Evolutionary conservation across 1,140 invertebrate genomes (phyloP).

Genomic region (Chlorops oryzae): DNA sequence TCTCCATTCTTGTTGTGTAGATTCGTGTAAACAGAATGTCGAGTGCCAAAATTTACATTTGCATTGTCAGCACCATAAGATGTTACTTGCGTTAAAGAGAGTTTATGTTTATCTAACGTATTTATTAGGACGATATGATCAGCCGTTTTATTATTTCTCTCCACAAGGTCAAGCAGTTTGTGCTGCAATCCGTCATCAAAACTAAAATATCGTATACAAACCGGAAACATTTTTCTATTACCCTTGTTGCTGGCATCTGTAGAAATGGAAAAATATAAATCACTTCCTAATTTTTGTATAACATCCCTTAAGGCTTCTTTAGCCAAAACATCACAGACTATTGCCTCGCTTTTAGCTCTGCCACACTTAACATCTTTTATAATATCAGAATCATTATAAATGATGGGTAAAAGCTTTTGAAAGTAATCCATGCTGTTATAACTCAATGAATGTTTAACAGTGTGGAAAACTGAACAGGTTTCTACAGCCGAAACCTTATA

Average conservation of each 20-base stretch:
- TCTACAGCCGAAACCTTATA: constrained; percentile 10
- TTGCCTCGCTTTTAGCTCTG: constrained; percentile 12
- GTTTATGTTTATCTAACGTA: constrained; percentile 10
- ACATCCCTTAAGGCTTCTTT: constrained; percentile 10
- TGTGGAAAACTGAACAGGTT: constrained; percentile 12
- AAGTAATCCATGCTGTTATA: constrained; percentile 13
- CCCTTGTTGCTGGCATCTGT: constrained; percentile 12
- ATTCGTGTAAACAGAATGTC: constrained; percentile 12
- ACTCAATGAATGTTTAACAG: constrained; percentile 14
- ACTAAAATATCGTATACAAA: constrained; percentile 14
- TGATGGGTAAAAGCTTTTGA: constrained; percentile 13
- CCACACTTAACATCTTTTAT: constrained; percentile 11
- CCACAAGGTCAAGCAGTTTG: constrained; percentile 10
- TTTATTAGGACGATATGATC: constrained; percentile 11
- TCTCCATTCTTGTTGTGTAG: constrained; percentile 10
- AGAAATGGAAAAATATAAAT: constrained; percentile 7
- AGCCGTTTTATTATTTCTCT: constrained; percentile 12
- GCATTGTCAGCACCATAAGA: constrained; percentile 4
- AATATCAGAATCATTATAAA: too few relatives aligned
- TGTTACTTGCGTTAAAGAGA: constrained; percentile 14
- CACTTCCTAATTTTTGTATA: constrained; percentile 10
- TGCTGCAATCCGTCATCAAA: constrained; percentile 10
- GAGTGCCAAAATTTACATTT: constrained; percentile 8
- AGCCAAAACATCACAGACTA: constrained; percentile 13
- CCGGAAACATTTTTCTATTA: constrained; percentile 12